Percentiles rank a stretch among this genome's conserved stretches.
phyloP scores from a whole-genome alignment of 2,797 vertebrate species.

The Calcarius lapponicus region DNA sequence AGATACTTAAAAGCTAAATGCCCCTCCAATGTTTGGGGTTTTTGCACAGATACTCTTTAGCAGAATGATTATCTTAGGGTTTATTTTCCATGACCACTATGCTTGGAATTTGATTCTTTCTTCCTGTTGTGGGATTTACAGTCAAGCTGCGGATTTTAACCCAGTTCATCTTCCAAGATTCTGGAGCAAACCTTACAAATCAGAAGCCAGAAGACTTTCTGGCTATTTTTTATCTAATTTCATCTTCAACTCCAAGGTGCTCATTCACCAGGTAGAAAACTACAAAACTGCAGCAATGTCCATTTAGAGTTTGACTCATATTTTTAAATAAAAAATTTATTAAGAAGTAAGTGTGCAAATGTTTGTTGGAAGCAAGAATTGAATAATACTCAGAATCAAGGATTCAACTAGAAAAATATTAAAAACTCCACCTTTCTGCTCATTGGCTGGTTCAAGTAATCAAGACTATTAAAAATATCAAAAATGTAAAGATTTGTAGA shows the following conservation, averaged over 20 bases:
- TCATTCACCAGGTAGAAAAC: not conserved
- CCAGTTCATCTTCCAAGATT: not conserved
- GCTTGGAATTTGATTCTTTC: not conserved
- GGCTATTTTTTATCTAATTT: not conserved
- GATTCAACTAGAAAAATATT: not conserved
- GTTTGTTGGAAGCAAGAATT: not conserved
- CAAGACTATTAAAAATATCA: not conserved
- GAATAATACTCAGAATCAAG: not conserved
- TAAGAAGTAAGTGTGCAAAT: not conserved
- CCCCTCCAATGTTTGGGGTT: not conserved
- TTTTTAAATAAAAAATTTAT: not conserved
- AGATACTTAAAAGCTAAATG: not conserved
- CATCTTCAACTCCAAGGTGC: not conserved
- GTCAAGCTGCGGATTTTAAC: not conserved
- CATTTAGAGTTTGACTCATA: not conserved
- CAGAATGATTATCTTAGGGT: not conserved
- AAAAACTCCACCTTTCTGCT: not conserved
- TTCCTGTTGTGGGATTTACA: not conserved
- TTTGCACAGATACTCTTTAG: not conserved
- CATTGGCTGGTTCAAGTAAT: not conserved
- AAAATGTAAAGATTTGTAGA: not conserved
- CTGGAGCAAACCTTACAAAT: not conserved
- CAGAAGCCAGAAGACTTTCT: not conserved
- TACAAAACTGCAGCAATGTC: not conserved
- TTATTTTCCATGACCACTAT: conserved; percentile 16